Evolutionary conservation across 2,797 vertebrate species (phyloP), one percentile per base, ranked within the genome.

Genomic region (Parotocinclus haroldoi): DNA sequence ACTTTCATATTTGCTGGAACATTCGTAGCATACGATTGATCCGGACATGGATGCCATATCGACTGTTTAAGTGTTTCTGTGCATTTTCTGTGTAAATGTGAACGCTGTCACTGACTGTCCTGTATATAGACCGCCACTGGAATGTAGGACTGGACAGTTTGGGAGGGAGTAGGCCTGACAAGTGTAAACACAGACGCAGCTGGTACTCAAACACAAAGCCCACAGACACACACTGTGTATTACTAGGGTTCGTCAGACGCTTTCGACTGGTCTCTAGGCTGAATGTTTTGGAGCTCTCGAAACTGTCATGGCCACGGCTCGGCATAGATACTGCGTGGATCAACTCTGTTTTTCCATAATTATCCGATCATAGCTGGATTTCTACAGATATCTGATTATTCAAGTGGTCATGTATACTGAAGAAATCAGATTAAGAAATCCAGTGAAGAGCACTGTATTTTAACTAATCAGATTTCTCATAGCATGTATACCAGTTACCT

Each of bases 191-290:
- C 42, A 76, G 60, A 57, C 53, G 37, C 50, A 59, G 60, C 56
- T 69, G 66, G 68, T 63, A 68, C 51, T 55, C 58, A 73, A 50
- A 59, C 57, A 62, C 49, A 69, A 60, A 69, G 49, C 13, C 39
- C 45, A 50, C 55, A 74, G 13, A 36, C 55, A 64, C 44, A 52
- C 46, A 17, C 48, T 64, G 54, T 67, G 17, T 55, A 61, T 17
- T 64, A 54, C 60, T 58, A 13, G 18, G 52, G 19, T 52, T 39
- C 46, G 61, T 17, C 6, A 17, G 61, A 53, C 44, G 49, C 16
- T 8, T 60, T 10, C n/a, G 51, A 9, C 10, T 14, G 46, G 18
- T 14, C 8, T 40, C 12, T 38, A 18, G 10, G 27, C 48, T 50
- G 7, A 16, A 50, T 9, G 40, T 42, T 42, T 42, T 27, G 27